Evolutionary conservation across 92 coral and sea anemone genomes (phyloP).

Genomic region (Anthopleura xanthogrammica): DNA sequence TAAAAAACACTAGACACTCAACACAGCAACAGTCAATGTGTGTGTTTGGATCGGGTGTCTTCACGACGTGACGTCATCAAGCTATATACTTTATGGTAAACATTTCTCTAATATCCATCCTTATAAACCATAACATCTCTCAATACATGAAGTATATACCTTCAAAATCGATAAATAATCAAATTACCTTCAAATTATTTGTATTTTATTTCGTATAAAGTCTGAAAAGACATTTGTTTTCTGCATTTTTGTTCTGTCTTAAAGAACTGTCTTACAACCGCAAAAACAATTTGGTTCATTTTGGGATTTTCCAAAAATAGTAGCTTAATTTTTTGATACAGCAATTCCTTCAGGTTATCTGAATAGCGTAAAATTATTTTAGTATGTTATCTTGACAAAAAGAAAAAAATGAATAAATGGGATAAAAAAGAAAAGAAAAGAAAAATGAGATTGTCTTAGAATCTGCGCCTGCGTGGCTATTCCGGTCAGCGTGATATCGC

Average conservation of each 20-base stretch:
- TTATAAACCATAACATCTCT: no score
- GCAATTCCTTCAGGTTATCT: no score
- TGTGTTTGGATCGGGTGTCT: constrained; percentile 27
- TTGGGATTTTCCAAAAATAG: no score
- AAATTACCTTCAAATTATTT: no score
- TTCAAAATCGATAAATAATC: no score
- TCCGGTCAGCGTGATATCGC: constrained; percentile 33
- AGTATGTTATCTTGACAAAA: neutral
- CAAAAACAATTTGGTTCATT: no score
- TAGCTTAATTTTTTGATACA: no score
- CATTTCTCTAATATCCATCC: neutral
- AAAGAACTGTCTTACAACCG: no score
- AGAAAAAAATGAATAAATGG: neutral
- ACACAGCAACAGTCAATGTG: constrained; percentile 16
- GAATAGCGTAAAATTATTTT: neutral
- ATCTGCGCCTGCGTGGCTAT: constrained; percentile 8
- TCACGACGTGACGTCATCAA: constrained; percentile 71
- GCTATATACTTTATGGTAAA: neutral
- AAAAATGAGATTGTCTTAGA: neutral
- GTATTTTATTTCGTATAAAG: no score
- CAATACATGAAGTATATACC: no score
- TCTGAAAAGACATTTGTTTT: no score
- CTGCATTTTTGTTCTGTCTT: no score
- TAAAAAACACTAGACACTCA: neutral
- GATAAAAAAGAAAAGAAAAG: neutral